phyloP scores from a whole-genome alignment of 2,797 vertebrate genomes.

The Mus caroli region DNA sequence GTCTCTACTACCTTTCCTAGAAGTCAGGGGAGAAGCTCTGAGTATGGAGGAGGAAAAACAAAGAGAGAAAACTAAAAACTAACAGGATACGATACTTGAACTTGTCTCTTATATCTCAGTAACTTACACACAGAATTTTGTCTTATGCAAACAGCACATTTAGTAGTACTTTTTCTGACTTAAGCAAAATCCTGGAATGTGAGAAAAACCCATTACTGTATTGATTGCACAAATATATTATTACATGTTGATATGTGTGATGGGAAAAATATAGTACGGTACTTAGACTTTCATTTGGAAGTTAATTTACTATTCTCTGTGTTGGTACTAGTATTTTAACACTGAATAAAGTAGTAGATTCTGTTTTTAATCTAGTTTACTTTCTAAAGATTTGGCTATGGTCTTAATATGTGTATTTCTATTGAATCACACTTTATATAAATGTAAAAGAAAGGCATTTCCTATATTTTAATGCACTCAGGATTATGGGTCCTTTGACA shows the following conservation, averaged over 20 bases:
- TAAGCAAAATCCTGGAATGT: background rate
- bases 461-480: background rate
- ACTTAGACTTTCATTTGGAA: background rate
- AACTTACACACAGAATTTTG: background rate
- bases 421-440: background rate
- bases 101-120: background rate
- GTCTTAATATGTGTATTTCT: background rate
- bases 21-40: background rate
- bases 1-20: background rate
- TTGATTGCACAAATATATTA: background rate
- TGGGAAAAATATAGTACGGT: background rate
- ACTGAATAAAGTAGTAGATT: conserved; percentile 16
- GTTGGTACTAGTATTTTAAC: background rate
- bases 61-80: background rate
- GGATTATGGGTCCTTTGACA: background rate
- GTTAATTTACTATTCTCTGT: background rate
- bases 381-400: background rate
- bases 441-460: background rate
- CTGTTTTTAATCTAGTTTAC: background rate
- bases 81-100: background rate
- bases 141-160: background rate
- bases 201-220: background rate
- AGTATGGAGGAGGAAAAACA: background rate
- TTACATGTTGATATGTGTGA: background rate
- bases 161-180: background rate